phyloP scores from a whole-genome alignment of 2,113 vertebrate species.

The Eulemur rufifrons region DNA sequence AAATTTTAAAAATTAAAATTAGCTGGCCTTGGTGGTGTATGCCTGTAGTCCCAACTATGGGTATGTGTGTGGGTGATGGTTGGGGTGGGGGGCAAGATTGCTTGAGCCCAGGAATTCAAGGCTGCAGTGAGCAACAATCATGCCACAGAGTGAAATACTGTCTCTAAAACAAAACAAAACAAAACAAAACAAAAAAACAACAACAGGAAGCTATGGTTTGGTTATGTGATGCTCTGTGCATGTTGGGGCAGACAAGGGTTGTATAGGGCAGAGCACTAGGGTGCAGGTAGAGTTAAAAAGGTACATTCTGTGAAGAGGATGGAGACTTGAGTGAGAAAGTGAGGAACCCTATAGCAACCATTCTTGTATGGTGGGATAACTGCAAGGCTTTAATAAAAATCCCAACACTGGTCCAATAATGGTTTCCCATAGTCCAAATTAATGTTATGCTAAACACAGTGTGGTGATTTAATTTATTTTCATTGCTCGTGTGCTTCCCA shows the following conservation, averaged over 20 bases:
- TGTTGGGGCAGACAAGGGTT: neutral
- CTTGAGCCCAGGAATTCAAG: too few species aligned
- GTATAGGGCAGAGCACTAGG: neutral
- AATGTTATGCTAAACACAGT: neutral
- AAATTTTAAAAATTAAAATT: too few species aligned
- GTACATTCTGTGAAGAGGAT: neutral
- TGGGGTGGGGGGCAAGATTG: too few species aligned
- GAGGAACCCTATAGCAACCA: neutral
- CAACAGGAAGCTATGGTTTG: neutral
- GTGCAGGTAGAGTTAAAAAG: neutral
- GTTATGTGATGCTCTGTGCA: neutral
- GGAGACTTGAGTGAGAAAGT: neutral
- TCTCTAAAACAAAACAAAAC: too few species aligned
- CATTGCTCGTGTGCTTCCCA: neutral
- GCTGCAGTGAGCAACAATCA: too few species aligned
- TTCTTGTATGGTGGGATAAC: neutral
- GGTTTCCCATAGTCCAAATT: slow-evolving; percentile 14
- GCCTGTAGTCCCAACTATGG: too few species aligned
- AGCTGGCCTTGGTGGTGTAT: too few species aligned
- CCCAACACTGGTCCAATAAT: neutral
- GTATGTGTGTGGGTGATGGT: too few species aligned
- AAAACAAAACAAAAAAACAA: too few species aligned
- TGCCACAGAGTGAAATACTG: too few species aligned
- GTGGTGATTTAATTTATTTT: neutral
- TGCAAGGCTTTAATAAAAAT: slow-evolving; percentile 13